A percentile compares a stretch with the other conserved stretches of the same genome.
Conservation (phyloP, 2,797 vertebrate species). For the Sorex maritimensis region DNA sequence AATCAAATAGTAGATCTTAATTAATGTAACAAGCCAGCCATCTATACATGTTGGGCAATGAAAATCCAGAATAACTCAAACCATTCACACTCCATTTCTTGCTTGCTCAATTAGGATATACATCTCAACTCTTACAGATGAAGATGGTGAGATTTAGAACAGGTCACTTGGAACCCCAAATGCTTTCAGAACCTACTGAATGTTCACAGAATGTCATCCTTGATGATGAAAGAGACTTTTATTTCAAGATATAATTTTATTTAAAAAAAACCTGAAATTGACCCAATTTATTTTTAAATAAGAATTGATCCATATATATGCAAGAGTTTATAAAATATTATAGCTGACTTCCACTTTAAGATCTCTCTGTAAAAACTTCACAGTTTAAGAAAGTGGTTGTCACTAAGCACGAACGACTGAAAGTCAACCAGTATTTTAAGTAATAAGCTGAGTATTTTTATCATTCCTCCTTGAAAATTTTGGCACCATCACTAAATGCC, state of each 20-base stretch:
- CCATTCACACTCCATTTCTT: constrained; percentile 12
- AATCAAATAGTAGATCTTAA: constrained; percentile 43
- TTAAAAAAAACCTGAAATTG: constrained; percentile 57
- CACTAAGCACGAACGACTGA: constrained; percentile 41
- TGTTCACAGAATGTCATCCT: constrained; percentile 53
- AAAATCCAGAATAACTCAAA: constrained; percentile 59
- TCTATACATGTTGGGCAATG: constrained; percentile 8
- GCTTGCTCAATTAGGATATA: constrained; percentile 17
- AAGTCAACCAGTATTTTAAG: constrained; percentile 51
- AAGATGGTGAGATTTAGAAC: background rate
- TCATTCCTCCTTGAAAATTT: constrained; percentile 18
- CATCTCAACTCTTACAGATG: constrained; percentile 19
- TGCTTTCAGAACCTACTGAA: background rate
- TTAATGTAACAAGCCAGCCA: background rate
- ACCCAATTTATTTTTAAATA: constrained; percentile 68
- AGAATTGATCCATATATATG: constrained; percentile 43
- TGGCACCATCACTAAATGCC: constrained; percentile 55
- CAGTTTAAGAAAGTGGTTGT: constrained; percentile 66
- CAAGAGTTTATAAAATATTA: constrained; percentile 71
- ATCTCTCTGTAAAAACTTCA: constrained; percentile 62
- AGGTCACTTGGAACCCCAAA: background rate
- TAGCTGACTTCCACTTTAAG: constrained; percentile 33
- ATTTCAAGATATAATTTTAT: constrained; percentile 57
- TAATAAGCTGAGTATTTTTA: constrained; percentile 48
- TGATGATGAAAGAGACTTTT: constrained; percentile 7